Base-by-base conservation (phyloP, 2,113 vertebrate species). In the Ophiodon elongatus region DNA sequence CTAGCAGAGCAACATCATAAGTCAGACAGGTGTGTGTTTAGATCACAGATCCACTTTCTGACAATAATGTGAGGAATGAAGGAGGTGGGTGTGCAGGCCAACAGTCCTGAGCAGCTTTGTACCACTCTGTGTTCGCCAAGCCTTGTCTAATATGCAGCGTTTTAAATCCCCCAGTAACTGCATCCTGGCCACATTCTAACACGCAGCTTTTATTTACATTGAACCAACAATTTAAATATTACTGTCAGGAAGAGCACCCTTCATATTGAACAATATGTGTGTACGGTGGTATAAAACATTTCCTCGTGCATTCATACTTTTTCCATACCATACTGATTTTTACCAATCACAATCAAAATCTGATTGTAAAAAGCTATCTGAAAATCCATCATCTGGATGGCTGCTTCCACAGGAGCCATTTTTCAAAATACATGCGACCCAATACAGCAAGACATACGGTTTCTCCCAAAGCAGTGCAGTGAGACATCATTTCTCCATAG, bases 361-460 rank as follows among this genome's bases (percentile, higher is more conserved):
- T 11, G 23, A 65, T 47, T 73, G 43, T 27, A 25, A 73, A 71
- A 70, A 69, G 33, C 66, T 27, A 39, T 62, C n/a, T 79, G 3
- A 71, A 85, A 88, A 73, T 33, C 43, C 54, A 88, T 85, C 56
- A 73, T 68, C 71, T 80, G 60, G 68, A 82, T 73, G 78, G 57
- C 21, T 75, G 72, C 45, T 43, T 85, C 37, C 19, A 65, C 59
- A 33, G 60, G 35, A 66, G 57, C 70, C 54, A 78, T 63, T 67
- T 82, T 75, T 73, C 66, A 19, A 75, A 81, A 59, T 47, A 27
- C 59, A 60, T 29, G 15, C 71, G 39, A 65, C 19, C 66, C 78
- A 66, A 62, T 39, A 64, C 33, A 57, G 59, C 10, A 6, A 62
- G 62, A 70, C 68, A 60, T 15, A 14, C 4, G 2, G n/a, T 31